Percentiles rank a stretch among this genome's conserved stretches.
Conservation (phyloP, 2,888 invertebrate species). For the Tanypteryx hageni region DNA sequence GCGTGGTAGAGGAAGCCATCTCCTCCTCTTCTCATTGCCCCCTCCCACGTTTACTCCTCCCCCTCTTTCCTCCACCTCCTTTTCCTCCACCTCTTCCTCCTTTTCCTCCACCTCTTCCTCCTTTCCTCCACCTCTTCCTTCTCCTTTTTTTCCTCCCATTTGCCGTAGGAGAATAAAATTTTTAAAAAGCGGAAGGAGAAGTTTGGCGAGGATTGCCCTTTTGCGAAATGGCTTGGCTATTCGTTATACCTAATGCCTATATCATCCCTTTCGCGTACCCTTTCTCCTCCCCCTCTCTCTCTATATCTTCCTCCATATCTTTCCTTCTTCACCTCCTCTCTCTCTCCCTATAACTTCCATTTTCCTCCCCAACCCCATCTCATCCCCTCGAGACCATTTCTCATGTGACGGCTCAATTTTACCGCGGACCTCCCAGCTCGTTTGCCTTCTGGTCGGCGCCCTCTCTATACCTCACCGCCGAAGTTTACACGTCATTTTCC, state of each 20-base stretch:
- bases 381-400: neutral
- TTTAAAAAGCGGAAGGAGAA: too few species aligned
- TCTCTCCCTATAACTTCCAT: neutral
- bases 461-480: neutral
- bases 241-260: neutral
- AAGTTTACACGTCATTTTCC: conserved; percentile 9
- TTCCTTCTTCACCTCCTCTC: neutral
- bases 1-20: neutral
- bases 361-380: neutral
- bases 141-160: too few species aligned
- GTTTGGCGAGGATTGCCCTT: too few species aligned
- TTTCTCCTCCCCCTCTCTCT: neutral
- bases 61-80: neutral
- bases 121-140: neutral
- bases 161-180: too few species aligned
- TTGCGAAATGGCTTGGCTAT: too few species aligned
- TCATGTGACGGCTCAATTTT: conserved; percentile 14
- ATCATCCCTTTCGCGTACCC: neutral
- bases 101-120: neutral
- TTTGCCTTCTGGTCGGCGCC: neutral
- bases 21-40: neutral
- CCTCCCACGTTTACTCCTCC: neutral
- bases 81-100: neutral
- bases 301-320: neutral
- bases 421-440: conserved; percentile 17